Percentiles rank a stretch among this genome's conserved stretches.
Conservation (phyloP, 92 coral and sea anemone species). For the Umimayanthus chanpuru region DNA sequence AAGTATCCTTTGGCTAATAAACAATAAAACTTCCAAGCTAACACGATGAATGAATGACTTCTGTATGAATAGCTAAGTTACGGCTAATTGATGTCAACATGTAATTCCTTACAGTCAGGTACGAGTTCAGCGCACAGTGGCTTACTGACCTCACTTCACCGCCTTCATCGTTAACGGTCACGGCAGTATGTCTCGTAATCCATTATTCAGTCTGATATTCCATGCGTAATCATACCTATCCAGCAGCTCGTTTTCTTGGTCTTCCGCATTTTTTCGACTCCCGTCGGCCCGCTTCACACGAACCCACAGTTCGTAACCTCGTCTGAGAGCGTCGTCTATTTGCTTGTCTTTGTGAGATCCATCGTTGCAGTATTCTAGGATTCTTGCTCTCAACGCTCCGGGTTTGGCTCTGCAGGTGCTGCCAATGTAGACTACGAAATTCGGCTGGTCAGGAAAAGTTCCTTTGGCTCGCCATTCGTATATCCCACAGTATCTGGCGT, state of each 20-base stretch:
- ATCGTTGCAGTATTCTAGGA: conserved; percentile 53
- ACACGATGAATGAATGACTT: too few species aligned
- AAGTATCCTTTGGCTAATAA: too few species aligned
- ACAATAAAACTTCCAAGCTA: neutral
- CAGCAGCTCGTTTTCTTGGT: conserved; percentile 34
- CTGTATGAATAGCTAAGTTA: too few species aligned
- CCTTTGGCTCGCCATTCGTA: conserved; percentile 66
- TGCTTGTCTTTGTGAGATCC: conserved; percentile 51
- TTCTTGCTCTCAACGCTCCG: conserved; percentile 52
- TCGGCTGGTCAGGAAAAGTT: neutral
- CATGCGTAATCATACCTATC: conserved; percentile 42
- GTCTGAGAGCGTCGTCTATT: conserved; percentile 51
- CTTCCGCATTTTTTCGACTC: conserved; percentile 15
- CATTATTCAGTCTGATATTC: conserved; percentile 37
- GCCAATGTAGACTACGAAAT: conserved; percentile 64
- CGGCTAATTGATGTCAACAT: too few species aligned
- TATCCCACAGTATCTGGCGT: conserved; percentile 51
- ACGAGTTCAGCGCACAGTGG: neutral
- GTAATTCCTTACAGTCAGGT: too few species aligned
- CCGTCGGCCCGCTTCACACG: conserved; percentile 48
- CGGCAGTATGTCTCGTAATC: conserved; percentile 1
- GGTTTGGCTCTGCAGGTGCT: conserved; percentile 59
- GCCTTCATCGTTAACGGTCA: neutral
- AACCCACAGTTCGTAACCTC: conserved; percentile 64
- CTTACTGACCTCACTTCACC: neutral